Percentiles rank a stretch among this genome's conserved stretches.
Conservation (phyloP, 2,888 invertebrate genomes). For the Steinernema scapterisci region DNA sequence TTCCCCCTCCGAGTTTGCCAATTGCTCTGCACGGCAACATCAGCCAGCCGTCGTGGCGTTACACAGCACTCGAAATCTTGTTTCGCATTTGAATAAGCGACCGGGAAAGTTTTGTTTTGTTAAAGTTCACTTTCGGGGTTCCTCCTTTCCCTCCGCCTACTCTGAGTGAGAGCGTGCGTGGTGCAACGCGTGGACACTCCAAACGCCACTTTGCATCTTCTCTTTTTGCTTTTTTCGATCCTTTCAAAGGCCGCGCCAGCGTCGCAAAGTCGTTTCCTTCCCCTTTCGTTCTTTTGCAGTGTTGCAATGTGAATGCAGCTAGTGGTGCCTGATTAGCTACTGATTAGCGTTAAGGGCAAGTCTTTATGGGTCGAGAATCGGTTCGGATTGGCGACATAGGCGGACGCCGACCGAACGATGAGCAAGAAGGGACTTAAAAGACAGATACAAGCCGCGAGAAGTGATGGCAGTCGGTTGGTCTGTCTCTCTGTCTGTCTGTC, state of each 20-base stretch:
- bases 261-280: background rate
- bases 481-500: background rate
- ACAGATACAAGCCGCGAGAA: background rate
- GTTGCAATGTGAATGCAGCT: slow-evolving; percentile 11
- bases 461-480: background rate
- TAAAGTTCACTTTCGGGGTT: background rate
- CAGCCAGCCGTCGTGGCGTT: background rate
- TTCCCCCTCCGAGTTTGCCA: background rate
- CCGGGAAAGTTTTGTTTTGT: background rate
- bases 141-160: background rate
- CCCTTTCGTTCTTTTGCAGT: background rate
- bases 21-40: too few relatives aligned
- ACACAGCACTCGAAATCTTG: background rate
- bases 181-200: too few relatives aligned
- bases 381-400: background rate
- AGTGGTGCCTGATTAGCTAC: background rate
- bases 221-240: background rate
- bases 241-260: background rate
- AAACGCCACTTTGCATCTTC: background rate
- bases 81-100: slow-evolving; percentile 19
- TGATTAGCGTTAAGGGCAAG: slow-evolving; percentile 22
- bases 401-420: background rate
- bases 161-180: too few relatives aligned
- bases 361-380: background rate
- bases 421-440: background rate